Base-by-base conservation (phyloP, 2,113 vertebrate species). In the Cairina moschata region DNA sequence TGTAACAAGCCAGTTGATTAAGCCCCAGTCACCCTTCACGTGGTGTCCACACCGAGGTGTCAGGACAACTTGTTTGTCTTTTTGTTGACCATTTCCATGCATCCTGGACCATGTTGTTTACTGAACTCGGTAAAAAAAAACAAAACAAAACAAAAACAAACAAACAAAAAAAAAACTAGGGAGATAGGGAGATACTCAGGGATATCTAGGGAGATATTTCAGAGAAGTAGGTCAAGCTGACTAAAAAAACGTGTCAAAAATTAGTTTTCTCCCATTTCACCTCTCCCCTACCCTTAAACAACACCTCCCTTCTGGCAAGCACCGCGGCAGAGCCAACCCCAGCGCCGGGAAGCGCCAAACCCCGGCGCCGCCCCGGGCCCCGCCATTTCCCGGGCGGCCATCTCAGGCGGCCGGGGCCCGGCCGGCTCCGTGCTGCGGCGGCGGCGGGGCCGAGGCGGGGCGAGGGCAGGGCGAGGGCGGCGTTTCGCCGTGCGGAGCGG, bases 231-330 rank as follows among this genome's bases (percentile, higher is more conserved):
- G 10, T 25, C 54, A 74, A 29, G 13, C 38, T 68, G 34, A 52
- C 36, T 7, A 42, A 32, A 67, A 34, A 34, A 38, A 74, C 1
- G 1, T 3, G 23, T 16, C 21, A 6, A 2, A 86, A 87, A 72
- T 15, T 2, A 48, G 29, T 1, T 14, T 10, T 14, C 22, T 17
- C 23, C n/a, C 7, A 18, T 56, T 16, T 11, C 7, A 40, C 5
- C 13, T 25, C 23, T 22, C 6, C 20, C 31, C 26, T 54, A 46
- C 71, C 34, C 26, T 13, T 8, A 29, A 11, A 0, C 0, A 0
- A 9, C 0, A 2, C 0, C 38, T 2, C 1, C 0, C 2, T 8
- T 1, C 32, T 0, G 8, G 1, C 4, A 26, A 34, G 10, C 2
- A 11, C 5, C 22, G 3, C 2, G 0, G 11, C 67, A 26, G 2